Conservation (phyloP, 2,888 invertebrate species). For the Bhutanitis thaidina region DNA sequence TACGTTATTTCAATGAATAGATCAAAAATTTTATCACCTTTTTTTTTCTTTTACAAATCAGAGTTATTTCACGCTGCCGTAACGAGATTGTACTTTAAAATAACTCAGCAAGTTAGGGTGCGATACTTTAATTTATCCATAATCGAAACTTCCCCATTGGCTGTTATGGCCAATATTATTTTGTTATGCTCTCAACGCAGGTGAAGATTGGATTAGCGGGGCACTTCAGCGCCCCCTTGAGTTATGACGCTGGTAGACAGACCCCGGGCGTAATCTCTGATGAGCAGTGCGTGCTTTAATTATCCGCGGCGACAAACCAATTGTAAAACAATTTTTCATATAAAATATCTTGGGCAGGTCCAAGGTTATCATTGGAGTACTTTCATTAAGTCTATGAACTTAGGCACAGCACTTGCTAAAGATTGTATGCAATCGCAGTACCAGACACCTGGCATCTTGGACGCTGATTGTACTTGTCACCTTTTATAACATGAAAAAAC, state of each 20-base stretch:
- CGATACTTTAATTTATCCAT: constrained; percentile 45
- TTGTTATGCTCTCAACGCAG: constrained; percentile 3
- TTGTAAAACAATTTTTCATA: no score
- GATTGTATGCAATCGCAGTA: no score
- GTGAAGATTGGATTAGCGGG: constrained; percentile 5
- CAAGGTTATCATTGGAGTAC: no score
- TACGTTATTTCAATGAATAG: no score
- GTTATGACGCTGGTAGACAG: not conserved
- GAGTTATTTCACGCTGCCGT: constrained; percentile 16
- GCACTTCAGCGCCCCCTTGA: not conserved
- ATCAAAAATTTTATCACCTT: no score
- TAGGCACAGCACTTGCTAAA: no score
- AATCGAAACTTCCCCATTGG: constrained; percentile 18
- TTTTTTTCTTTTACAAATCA: no score
- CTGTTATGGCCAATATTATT: not conserved
- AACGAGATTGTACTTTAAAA: constrained; percentile 35
- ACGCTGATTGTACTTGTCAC: no score
- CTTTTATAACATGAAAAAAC: no score
- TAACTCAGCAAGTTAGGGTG: constrained; percentile 35
- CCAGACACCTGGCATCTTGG: no score
- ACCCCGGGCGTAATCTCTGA: not conserved
- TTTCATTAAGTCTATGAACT: no score
- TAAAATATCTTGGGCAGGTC: no score
- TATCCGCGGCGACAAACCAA: not conserved
- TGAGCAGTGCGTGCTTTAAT: not conserved